Conservation (phyloP, 2,888 invertebrate genomes). For the Exephanes ischioxanthus region DNA sequence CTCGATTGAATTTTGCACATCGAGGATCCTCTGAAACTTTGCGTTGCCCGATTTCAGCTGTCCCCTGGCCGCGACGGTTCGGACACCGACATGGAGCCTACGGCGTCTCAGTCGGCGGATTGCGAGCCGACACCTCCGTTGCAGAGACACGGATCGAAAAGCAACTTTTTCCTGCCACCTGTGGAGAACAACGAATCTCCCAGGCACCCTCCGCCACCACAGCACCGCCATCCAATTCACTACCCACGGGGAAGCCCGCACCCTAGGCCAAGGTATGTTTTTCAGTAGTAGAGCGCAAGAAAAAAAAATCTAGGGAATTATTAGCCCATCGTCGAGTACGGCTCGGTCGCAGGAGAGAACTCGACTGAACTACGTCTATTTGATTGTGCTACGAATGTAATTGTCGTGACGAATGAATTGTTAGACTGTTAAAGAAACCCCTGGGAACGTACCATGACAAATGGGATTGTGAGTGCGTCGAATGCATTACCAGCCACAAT, state of each 20-base stretch:
- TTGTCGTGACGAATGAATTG: background rate
- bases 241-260: slow-evolving; percentile 93
- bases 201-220: slow-evolving; percentile 84
- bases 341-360: too few relatives aligned
- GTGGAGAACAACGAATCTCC: slow-evolving; percentile 85
- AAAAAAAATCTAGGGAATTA: background rate
- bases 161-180: slow-evolving; percentile 94
- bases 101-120: slow-evolving; percentile 95
- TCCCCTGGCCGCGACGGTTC: slow-evolving; percentile 94
- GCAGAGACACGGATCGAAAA: slow-evolving; percentile 94
- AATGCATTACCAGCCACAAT: too few relatives aligned
- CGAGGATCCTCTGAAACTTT: slow-evolving; percentile 19
- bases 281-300: background rate
- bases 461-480: too few relatives aligned
- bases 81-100: slow-evolving; percentile 95
- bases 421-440: slow-evolving; percentile 12
- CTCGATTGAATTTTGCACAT: background rate
- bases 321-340: background rate
- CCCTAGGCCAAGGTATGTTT: slow-evolving; percentile 89
- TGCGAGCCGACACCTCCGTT: slow-evolving; percentile 96
- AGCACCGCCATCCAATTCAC: slow-evolving; percentile 86
- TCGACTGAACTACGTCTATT: background rate
- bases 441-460: too few relatives aligned
- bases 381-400: background rate
- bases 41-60: slow-evolving; percentile 86